Evolutionary conservation across 2,113 vertebrate genomes (phyloP).

Genomic region (Pelecanoides urinatrix): DNA sequence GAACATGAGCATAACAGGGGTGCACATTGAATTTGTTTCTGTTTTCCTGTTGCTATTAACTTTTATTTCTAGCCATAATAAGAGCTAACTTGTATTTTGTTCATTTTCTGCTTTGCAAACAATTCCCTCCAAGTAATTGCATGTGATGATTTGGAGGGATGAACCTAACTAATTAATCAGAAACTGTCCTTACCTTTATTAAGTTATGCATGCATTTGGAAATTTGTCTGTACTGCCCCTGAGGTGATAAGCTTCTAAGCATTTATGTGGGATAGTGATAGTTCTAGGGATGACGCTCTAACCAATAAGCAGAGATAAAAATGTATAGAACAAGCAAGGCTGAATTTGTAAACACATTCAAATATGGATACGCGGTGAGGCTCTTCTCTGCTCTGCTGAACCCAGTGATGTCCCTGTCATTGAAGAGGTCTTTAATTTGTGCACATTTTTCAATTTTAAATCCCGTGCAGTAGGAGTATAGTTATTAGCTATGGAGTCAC

Average conservation of each 20-base stretch:
- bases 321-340: neutral
- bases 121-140: neutral
- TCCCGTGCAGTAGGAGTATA: constrained; percentile 75
- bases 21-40: neutral
- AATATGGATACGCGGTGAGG: constrained; percentile 65
- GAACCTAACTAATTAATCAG: neutral
- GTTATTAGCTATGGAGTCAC: constrained; percentile 89
- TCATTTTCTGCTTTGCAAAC: neutral
- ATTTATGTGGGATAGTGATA: neutral
- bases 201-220: neutral
- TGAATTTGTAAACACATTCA: neutral
- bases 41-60: neutral
- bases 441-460: constrained; percentile 75
- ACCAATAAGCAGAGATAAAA: neutral
- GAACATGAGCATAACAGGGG: neutral
- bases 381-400: neutral
- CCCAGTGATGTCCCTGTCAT: neutral
- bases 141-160: neutral
- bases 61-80: neutral
- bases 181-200: neutral
- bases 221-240: neutral
- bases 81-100: neutral
- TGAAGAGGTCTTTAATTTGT: constrained; percentile 1
- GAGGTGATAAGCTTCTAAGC: neutral
- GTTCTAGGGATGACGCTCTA: neutral